Percentiles rank a stretch among this genome's conserved stretches.
Conservation (phyloP, 1,140 invertebrate species). For the Drosophila cardini region DNA sequence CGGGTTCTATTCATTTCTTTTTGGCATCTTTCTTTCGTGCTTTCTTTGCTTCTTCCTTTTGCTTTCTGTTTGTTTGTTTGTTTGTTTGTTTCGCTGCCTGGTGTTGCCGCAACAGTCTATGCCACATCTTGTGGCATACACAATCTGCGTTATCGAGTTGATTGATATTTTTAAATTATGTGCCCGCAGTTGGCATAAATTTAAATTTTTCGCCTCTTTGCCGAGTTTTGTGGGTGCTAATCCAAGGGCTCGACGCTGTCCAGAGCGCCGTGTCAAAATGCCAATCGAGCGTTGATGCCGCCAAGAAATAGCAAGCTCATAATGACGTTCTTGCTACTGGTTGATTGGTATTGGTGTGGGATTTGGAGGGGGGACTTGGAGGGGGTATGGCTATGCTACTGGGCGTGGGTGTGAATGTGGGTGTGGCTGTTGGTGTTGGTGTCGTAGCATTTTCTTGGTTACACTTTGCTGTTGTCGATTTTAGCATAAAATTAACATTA, state of each 20-base stretch:
- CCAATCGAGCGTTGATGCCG: constrained; percentile 65
- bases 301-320: background rate
- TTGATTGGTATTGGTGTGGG: constrained; percentile 29
- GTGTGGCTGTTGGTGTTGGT: constrained; percentile 51
- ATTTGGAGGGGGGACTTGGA: constrained; percentile 43
- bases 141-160: constrained; percentile 80
- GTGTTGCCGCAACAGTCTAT: background rate
- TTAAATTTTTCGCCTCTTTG: constrained; percentile 64
- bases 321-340: constrained; percentile 5
- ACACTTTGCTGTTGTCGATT: constrained; percentile 62
- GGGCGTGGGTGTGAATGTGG: constrained; percentile 38
- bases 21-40: constrained; percentile 21
- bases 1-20: constrained; percentile 53
- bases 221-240: constrained; percentile 59
- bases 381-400: constrained; percentile 43
- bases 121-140: constrained; percentile 27
- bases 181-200: constrained; percentile 81
- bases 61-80: constrained; percentile 59
- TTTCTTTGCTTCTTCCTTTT: constrained; percentile 31
- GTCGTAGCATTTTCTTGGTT: constrained; percentile 53
- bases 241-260: constrained; percentile 46
- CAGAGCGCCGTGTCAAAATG: constrained; percentile 72
- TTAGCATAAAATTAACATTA: constrained; percentile 84
- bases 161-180: constrained; percentile 83
- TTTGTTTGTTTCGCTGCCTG: constrained; percentile 12